Conservation (phyloP, 2,113 vertebrate species). For the Tychaedon coryphoeus region DNA sequence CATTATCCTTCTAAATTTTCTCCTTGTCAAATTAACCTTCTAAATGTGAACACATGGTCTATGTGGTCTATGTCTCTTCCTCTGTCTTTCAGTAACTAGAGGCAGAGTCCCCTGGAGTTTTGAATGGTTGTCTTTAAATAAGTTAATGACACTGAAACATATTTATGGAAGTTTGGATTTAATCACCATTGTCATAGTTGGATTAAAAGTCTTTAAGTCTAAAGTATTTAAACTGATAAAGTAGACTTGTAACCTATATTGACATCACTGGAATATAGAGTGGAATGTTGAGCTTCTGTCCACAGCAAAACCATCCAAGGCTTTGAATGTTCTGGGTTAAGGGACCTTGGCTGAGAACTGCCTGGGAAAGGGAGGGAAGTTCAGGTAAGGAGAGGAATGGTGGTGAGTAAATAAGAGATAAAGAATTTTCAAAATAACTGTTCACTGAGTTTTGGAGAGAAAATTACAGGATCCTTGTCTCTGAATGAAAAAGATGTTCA, state of each 20-base stretch:
- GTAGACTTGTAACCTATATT: not conserved
- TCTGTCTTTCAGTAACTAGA: not conserved
- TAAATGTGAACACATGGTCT: fast-evolving
- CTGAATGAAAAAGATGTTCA: not conserved
- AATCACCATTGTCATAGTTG: not conserved
- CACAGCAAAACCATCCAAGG: not conserved
- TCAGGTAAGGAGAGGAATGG: not conserved
- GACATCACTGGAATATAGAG: not conserved
- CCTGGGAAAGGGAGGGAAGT: not conserved
- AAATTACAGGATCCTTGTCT: not conserved
- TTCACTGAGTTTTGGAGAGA: not conserved
- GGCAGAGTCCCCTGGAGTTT: not conserved
- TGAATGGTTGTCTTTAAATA: not conserved
- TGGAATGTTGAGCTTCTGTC: not conserved
- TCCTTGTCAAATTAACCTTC: not conserved
- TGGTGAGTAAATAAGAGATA: not conserved
- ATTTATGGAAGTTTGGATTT: not conserved
- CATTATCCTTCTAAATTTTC: not conserved
- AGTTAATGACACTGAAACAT: not conserved
- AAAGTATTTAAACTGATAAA: not conserved
- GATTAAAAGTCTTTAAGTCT: not conserved
- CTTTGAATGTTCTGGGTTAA: not conserved
- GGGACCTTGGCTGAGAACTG: not conserved
- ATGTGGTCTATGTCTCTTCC: not conserved
- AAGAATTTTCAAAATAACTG: not conserved